phyloP scores from a whole-genome alignment of 2,797 vertebrate species.

The Diglossa cyanea region DNA sequence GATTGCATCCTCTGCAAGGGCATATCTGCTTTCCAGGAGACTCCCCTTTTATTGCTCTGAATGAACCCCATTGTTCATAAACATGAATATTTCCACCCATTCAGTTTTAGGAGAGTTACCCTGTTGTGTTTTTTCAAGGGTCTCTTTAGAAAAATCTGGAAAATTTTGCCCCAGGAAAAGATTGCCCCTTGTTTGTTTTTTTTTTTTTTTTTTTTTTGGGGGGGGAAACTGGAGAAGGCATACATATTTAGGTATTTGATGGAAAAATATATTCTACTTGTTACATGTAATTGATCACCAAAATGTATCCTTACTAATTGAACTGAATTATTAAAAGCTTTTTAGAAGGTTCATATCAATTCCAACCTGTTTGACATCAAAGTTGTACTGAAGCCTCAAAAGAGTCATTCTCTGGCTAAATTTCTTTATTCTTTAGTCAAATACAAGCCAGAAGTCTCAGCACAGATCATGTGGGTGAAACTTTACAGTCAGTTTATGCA shows the following conservation, averaged over 20 bases:
- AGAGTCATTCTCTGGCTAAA: not conserved
- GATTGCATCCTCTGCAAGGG: not conserved
- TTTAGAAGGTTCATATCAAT: not conserved
- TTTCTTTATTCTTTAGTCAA: constrained; percentile 19
- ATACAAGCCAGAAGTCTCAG: not conserved
- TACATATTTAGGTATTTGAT: not conserved
- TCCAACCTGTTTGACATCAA: constrained; percentile 2
- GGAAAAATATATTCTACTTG: not conserved
- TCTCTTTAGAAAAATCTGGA: not conserved
- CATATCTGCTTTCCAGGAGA: not conserved
- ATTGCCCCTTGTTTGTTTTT: fast-evolving
- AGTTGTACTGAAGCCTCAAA: not conserved
- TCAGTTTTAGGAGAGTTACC: not conserved
- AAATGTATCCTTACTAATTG: not conserved
- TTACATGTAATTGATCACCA: not conserved
- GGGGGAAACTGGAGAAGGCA: fast-evolving
- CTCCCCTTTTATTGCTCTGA: not conserved
- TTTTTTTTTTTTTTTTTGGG: not conserved
- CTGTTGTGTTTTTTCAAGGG: not conserved
- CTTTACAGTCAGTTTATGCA: constrained; percentile 4
- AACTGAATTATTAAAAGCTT: not conserved
- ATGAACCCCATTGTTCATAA: not conserved
- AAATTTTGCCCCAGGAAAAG: not conserved
- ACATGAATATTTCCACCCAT: not conserved
- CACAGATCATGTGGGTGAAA: not conserved